phyloP scores from a whole-genome alignment of 2,888 invertebrate genomes.

The Oligia strigilis region DNA sequence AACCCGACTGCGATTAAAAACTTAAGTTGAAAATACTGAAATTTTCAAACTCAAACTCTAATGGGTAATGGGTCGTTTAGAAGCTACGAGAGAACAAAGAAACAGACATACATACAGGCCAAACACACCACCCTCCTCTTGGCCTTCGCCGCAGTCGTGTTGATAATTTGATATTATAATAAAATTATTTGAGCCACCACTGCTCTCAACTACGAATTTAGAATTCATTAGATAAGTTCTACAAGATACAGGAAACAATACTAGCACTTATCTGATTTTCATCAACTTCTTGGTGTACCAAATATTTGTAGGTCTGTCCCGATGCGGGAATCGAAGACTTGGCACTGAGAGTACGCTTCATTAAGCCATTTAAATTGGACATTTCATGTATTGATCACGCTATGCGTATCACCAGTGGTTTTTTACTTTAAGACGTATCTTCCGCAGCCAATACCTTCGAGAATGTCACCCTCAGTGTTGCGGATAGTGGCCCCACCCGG shows the following conservation, averaged over 20 bases:
- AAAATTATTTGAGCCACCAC: too few relatives aligned
- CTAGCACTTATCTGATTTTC: too few relatives aligned
- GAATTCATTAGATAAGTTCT: background rate
- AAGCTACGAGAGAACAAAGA: too few relatives aligned
- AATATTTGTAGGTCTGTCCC: background rate
- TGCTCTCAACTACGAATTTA: too few relatives aligned
- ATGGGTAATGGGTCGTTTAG: too few relatives aligned
- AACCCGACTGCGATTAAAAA: too few relatives aligned
- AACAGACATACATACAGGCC: too few relatives aligned
- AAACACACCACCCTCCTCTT: too few relatives aligned
- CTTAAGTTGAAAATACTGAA: too few relatives aligned
- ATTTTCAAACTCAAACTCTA: too few relatives aligned
- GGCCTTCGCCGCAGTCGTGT: too few relatives aligned
- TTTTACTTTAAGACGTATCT: slow-evolving; percentile 5
- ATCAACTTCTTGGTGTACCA: background rate
- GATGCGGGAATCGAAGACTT: slow-evolving; percentile 28
- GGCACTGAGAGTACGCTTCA: slow-evolving; percentile 16
- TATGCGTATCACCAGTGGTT: background rate
- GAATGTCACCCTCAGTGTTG: slow-evolving; percentile 73
- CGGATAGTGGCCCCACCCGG: slow-evolving; percentile 85
- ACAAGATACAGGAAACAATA: slow-evolving; percentile 2
- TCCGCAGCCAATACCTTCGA: slow-evolving; percentile 22
- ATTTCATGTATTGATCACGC: background rate
- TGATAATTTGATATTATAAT: too few relatives aligned
- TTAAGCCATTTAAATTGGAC: background rate